Percentiles rank a stretch among this genome's conserved stretches.
phyloP scores from a whole-genome alignment of 2,888 invertebrate species.

The Chorisops tibialis region DNA sequence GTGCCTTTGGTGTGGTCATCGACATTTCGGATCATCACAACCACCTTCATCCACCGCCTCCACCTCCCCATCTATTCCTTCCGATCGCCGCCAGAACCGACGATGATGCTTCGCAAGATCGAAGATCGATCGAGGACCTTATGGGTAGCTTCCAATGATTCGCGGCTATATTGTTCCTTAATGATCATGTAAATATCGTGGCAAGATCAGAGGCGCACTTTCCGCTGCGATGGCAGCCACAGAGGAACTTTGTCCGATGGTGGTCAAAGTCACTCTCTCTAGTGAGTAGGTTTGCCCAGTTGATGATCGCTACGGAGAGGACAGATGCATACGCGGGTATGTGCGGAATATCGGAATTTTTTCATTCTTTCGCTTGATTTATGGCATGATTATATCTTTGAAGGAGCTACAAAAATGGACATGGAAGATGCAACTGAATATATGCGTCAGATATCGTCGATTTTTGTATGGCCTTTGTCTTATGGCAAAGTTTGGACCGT shows the following conservation, averaged over 20 bases:
- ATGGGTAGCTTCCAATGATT: background rate
- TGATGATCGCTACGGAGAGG: background rate
- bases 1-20: slow-evolving; percentile 14
- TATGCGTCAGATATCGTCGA: background rate
- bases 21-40: slow-evolving; percentile 8
- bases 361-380: slow-evolving; percentile 3
- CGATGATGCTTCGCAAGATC: background rate
- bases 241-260: background rate
- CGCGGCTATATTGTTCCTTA: background rate
- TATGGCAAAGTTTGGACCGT: too few species aligned
- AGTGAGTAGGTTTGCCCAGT: background rate
- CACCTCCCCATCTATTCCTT: too few species aligned
- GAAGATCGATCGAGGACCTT: background rate
- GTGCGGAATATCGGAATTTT: background rate
- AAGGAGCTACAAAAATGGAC: slow-evolving; percentile 2
- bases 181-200: slow-evolving; percentile 19
- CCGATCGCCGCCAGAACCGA: too few species aligned
- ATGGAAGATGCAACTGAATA: slow-evolving; percentile 6
- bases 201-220: background rate
- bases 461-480: too few species aligned
- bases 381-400: slow-evolving; percentile 2
- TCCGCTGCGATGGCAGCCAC: background rate
- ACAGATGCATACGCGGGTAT: background rate
- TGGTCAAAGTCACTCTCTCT: background rate
- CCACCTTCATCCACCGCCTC: background rate